Base-by-base conservation (phyloP, 2,888 invertebrate species). In the Phorcus lineatus region DNA sequence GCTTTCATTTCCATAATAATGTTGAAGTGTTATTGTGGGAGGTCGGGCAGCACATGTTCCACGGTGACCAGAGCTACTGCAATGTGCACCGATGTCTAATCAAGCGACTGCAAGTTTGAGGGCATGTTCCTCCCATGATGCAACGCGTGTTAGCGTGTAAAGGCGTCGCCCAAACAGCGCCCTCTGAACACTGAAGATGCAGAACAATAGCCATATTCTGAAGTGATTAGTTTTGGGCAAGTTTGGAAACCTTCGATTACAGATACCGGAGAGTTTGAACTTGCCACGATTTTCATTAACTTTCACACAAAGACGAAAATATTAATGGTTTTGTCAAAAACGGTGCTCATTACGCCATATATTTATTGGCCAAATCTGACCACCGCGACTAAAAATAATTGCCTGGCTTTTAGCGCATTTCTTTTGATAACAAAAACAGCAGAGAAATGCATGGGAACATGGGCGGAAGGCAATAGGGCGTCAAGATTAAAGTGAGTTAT, bases 251-350 rank as follows among this genome's bases (percentile, higher is more conserved):
- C 76, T 55, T 54, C 76, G 76, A 76, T 76, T 76, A 76, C 24
- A 54, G 76, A 24, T 24, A 17, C n/a, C 54, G 31, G 28, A n/a
- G 54, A 76, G 76, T 76, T 76, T 76, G 76, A 55, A 31, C 76
- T 55, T 55, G 55, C 54, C 76, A 76, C 28, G 76, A 76, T 76
- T 76, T 76, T 76, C 76, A 76, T 76, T 76, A 76, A 76, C 76
- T 76, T 19, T 53, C 76, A 54, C 54, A 76, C 76, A 76, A 76
- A 76, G 76, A 76, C 53, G 76, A 55, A 76, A 54, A 54, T 76
- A 53, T 76, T 76, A 76, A 76, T 76, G 76, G 76, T 36, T 76
- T 76, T 76, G 76, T 76, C 76, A 76, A 76, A 76, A 76, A 54
- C 28, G 55, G 17, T 52, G 19, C 55, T 76, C 76, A 55, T 76